Conservation (phyloP, 2,797 vertebrate species). For the Pseudochromis fuscus region DNA sequence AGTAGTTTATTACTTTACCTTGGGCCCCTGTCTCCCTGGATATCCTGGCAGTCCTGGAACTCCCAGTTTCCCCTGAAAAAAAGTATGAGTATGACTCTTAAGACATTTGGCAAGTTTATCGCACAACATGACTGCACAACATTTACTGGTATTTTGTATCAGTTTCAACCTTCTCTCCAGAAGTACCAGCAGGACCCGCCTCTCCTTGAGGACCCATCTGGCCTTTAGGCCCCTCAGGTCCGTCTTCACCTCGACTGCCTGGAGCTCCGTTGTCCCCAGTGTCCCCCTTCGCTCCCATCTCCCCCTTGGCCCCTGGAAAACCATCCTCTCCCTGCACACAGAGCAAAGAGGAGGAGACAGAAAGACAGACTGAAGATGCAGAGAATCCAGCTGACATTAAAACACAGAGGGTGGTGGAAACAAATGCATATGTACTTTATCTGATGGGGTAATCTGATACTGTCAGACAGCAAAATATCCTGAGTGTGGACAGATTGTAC, state of each 20-base stretch:
- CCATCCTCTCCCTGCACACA: constrained; percentile 93
- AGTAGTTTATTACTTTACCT: constrained; percentile 75
- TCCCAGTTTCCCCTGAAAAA: constrained; percentile 88
- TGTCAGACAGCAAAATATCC: constrained; percentile 12
- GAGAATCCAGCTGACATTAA: constrained; percentile 6
- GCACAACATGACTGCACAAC: neutral
- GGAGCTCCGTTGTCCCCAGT: constrained; percentile 88
- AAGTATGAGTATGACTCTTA: constrained; percentile 3
- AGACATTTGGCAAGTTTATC: neutral
- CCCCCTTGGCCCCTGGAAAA: constrained; percentile 95
- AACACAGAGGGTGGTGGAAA: constrained; percentile 3
- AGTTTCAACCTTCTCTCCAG: constrained; percentile 93
- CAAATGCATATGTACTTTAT: neutral
- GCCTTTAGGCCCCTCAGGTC: constrained; percentile 95
- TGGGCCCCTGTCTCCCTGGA: constrained; percentile 88
- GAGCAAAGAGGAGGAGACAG: neutral
- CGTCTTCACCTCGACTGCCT: constrained; percentile 93
- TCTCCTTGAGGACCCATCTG: constrained; percentile 91
- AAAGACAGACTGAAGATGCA: neutral
- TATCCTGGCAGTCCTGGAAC: constrained; percentile 92
- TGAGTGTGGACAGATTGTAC: neutral
- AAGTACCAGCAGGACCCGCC: constrained; percentile 84
- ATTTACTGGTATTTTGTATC: neutral
- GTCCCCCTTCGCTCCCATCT: constrained; percentile 96
- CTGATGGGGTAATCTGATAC: neutral